Evolutionary conservation across 2,113 vertebrate genomes (phyloP).

Genomic region (Proterorhinus semilunaris): DNA sequence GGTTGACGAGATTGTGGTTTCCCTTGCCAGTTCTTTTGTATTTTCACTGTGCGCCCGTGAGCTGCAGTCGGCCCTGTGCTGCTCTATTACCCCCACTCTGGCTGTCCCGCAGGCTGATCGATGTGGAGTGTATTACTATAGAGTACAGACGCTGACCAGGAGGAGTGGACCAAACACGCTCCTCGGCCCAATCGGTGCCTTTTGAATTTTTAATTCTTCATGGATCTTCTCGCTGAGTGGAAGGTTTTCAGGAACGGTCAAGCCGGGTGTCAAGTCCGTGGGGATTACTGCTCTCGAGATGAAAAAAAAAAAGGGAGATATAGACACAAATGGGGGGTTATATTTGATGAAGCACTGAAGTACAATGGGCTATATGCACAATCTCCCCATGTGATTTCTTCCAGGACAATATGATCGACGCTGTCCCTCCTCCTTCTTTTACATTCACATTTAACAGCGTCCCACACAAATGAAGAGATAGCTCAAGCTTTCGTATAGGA

Average conservation of each 20-base stretch:
- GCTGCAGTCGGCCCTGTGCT: not conserved
- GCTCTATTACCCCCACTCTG: not conserved
- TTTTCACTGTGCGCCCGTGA: conserved; percentile 3
- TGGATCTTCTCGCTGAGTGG: conserved; percentile 3
- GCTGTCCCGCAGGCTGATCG: conserved; percentile 7
- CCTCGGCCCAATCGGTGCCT: not conserved
- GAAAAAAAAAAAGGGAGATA: too few relatives aligned
- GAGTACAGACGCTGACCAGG: not conserved
- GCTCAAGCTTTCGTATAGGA: too few relatives aligned
- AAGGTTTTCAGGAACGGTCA: not conserved
- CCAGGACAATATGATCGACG: too few relatives aligned
- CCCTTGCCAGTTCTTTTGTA: conserved; percentile 8
- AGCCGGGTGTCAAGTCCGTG: not conserved
- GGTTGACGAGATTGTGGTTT: not conserved
- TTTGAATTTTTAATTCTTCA: conserved; percentile 2
- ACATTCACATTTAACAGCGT: too few relatives aligned
- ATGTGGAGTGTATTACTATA: conserved; percentile 4
- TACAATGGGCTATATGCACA: too few relatives aligned
- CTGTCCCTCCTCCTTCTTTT: too few relatives aligned
- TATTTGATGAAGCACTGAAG: too few relatives aligned
- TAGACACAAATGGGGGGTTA: too few relatives aligned
- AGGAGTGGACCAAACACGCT: not conserved
- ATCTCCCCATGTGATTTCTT: too few relatives aligned
- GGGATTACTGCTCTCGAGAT: too few relatives aligned
- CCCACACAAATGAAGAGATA: too few relatives aligned